Evolutionary conservation across 2,888 invertebrate genomes (phyloP), one percentile per base, ranked within the genome.

Genomic region (Drosophila nr. perissopoda): DNA sequence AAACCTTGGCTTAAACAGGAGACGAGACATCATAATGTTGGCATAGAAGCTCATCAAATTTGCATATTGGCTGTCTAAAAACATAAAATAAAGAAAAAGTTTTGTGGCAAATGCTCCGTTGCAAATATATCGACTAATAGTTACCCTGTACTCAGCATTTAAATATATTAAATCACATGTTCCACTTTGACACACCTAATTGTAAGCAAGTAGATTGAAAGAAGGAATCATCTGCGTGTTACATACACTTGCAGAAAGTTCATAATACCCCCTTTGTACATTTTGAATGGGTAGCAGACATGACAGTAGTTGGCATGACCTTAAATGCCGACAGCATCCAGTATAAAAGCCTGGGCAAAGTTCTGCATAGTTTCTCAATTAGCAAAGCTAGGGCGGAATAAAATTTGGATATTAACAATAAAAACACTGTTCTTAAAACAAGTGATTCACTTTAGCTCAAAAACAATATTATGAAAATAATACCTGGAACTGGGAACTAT

Each of bases 11-110:
- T 78, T 76, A 49, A 82, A 66, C 70, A 67, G 60, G 62, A 80
- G 61, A 70, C 75, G 70, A 76, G 65, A 52, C 70, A 80, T 66
- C 56, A 70, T 81, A 63, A 63, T 80, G 89, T 90, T 81, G 81
- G 78, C 90, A 42, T 21, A 42, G 21, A 25, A 89, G 90, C 89
- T 90, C 90, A 89, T 86, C 76, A 90, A 90, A 86, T 86, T 89
- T 86, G 90, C 90, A 86, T 86, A 79, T 83, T 75, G 72, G 81
- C 86, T 79, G 73, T 84, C 81, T 81, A 81, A 75, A 81, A 72
- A 48, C 42, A 59, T n/a, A 64, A 42, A 38, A n/a, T 11, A 36
- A 42, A 25, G n/a, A 62, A 56, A 13, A 13, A 16, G 21, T 46
- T 25, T 25, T 16, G 16, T 46, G 2, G 8, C 21, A 46, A 16